Percentiles rank a stretch among this genome's conserved stretches.
These are phyloP conservation scores for Tetramorium simillimum DNA, from an alignment of 1,140 invertebrate genomes.

Conservation along the genomic window DNA sequence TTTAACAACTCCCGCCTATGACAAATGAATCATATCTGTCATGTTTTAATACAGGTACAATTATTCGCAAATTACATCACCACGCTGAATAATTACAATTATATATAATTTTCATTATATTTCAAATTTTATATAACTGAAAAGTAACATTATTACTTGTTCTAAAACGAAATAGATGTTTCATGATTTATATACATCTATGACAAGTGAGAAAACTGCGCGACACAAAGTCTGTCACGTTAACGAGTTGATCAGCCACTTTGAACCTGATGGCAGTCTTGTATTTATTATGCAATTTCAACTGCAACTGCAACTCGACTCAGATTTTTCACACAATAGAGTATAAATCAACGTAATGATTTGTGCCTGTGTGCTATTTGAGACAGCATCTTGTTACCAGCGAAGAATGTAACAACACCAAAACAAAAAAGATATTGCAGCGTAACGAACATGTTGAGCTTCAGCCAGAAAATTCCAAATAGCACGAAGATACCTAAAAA, in stretches of 20 bases:
- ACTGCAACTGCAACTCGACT: neutral
- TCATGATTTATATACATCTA: conserved; percentile 30
- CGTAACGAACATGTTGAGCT: conserved; percentile 98
- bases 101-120: neutral
- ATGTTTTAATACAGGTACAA: conserved; percentile 13
- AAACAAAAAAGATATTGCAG: conserved; percentile 94
- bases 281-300: conserved; percentile 13
- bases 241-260: neutral
- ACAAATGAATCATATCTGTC: neutral
- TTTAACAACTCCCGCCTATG: neutral
- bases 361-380: conserved; percentile 88
- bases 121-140: conserved; percentile 4
- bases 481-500: conserved; percentile 93
- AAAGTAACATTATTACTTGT: neutral
- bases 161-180: conserved; percentile 5
- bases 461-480: conserved; percentile 96
- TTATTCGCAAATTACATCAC: neutral
- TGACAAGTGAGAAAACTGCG: neutral
- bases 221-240: neutral
- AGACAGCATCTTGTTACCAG: conserved; percentile 95
- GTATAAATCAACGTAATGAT: conserved; percentile 65
- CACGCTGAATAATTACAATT: neutral
- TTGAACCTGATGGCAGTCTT: conserved; percentile 10
- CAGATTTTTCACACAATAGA: neutral
- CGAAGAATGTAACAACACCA: conserved; percentile 94